A percentile compares a stretch with the other conserved stretches of the same genome.
Evolutionary conservation across 2,113 vertebrate species (phyloP).

Genomic region (Hoplias malabaricus): DNA sequence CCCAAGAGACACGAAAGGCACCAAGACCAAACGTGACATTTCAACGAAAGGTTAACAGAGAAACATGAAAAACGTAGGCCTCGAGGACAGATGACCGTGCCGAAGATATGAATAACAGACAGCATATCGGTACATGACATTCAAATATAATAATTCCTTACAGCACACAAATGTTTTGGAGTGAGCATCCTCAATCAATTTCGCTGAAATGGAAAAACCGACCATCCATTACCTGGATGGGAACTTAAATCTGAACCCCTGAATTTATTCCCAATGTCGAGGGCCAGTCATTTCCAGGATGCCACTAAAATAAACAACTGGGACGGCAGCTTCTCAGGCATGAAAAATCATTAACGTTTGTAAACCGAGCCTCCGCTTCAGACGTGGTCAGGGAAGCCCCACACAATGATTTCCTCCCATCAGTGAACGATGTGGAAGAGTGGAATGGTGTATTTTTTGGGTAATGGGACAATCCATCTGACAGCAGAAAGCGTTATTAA

Average conservation of each 20-base stretch:
- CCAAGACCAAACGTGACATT: neutral
- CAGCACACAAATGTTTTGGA: neutral
- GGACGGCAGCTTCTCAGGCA: conserved; percentile 2
- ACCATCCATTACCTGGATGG: neutral
- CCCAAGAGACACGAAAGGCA: conserved; percentile 1
- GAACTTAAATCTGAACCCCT: neutral
- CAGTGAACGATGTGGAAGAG: neutral
- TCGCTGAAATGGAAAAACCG: neutral
- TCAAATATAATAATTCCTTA: neutral
- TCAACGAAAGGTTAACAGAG: neutral
- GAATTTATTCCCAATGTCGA: conserved; percentile 18
- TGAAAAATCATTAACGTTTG: conserved; percentile 18
- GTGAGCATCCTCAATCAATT: neutral
- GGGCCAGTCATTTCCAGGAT: conserved; percentile 1
- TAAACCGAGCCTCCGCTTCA: conserved; percentile 22
- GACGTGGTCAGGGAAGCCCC: neutral
- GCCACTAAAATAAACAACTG: conserved; percentile 21
- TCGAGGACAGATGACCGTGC: neutral
- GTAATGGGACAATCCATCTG: conserved; percentile 3
- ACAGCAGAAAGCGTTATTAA: conserved; percentile 1
- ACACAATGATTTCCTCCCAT: neutral
- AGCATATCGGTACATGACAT: neutral
- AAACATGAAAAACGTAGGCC: neutral
- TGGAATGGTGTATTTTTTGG: neutral
- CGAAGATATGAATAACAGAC: neutral